Base-by-base conservation (phyloP, 2,113 vertebrate genomes). In the Meleagris gallopavo region DNA sequence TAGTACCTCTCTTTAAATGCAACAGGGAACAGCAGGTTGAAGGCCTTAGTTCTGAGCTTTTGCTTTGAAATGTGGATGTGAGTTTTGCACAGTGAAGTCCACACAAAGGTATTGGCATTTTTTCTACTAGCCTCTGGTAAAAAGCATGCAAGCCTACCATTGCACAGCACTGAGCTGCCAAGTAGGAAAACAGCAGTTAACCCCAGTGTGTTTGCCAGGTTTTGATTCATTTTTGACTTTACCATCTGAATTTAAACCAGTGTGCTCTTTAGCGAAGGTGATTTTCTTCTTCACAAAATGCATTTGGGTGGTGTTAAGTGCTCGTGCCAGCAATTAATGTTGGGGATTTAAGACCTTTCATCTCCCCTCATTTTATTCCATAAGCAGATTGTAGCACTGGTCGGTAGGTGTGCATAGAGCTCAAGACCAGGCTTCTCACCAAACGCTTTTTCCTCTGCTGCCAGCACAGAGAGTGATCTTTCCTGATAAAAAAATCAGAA, bases 401-500 rank as follows among this genome's bases (percentile, higher is more conserved):
- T 11, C 6, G 1, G 3, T 29, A 25, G 40, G 36, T 25, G 1
- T 0, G 11, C 18, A 9, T 30, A 1, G 1, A 19, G 16, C 46
- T 48, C 55, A 3, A 1, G 32, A 29, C 22, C 22, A 34, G 14
- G 24, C 7, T 29, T 27, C 54, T 69, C 6, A 0, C 41, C 24
- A 29, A 41, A 41, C 2, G 19, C n/a, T 6, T 9, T 5, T 34
- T 57, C n/a, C 50, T 9, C 43, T 6, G 1, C 48, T 25, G 9
- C 6, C 20, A 16, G 6, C 3, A 0, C 4, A 13, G 41, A 36
- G 43, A 52, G 8, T 15, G 7, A 7, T 57, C 19, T 20, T 57
- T 41, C 67, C 41, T 11, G 38, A 27, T 21, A 15, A 11, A 19
- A 19, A 11, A 58, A 12, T 9, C 3, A 11, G 4, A 1, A 57